Evolutionary conservation across 1,140 invertebrate species (phyloP).

Genomic region (Xylocopa sonorina): DNA sequence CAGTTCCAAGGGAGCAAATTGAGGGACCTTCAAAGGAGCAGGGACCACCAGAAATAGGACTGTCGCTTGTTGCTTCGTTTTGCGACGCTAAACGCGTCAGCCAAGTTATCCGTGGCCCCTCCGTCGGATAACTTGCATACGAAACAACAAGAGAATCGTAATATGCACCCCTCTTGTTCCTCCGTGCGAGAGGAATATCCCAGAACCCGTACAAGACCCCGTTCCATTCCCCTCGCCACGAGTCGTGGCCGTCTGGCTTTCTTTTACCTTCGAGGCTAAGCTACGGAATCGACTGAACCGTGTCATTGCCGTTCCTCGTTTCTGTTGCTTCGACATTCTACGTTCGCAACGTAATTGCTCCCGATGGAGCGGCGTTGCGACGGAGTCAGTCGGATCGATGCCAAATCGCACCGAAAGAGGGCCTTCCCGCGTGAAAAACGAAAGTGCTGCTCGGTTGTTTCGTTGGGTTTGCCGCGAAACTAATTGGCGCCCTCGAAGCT

Average conservation of each 20-base stretch:
- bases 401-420: background rate
- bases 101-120: constrained; percentile 11
- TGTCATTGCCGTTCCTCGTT: constrained; percentile 16
- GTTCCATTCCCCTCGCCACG: background rate
- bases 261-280: background rate
- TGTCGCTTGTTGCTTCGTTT: constrained; percentile 19
- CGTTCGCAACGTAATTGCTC: background rate
- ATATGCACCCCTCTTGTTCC: background rate
- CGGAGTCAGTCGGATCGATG: constrained; percentile 4
- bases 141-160: constrained; percentile 1
- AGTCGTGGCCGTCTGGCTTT: too few species aligned
- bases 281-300: background rate
- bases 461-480: too few species aligned
- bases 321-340: constrained; percentile 4
- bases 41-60: constrained; percentile 35
- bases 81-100: constrained; percentile 9
- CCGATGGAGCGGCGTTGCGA: background rate
- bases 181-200: background rate
- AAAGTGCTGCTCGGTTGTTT: background rate
- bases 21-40: constrained; percentile 27
- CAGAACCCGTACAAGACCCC: background rate
- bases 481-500: too few species aligned
- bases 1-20: constrained; percentile 3
- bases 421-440: background rate
- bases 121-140: background rate